Conservation (phyloP, 2,113 vertebrate genomes). For the Propithecus coquereli region DNA sequence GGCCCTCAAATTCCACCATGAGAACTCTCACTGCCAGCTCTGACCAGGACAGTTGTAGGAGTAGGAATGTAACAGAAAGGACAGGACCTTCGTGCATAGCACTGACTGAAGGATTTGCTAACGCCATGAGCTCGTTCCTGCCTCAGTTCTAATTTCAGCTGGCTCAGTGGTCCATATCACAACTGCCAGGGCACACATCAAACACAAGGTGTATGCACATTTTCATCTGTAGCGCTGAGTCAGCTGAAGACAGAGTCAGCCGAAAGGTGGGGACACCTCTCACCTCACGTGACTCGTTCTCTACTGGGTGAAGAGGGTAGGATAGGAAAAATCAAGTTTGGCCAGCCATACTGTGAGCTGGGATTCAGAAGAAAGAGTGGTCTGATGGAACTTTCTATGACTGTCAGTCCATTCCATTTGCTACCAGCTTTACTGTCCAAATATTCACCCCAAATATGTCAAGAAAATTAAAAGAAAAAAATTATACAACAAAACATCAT, state of each 20-base stretch:
- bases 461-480: conserved; percentile 68
- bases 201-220: neutral
- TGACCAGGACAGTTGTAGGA: neutral
- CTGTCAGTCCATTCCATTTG: neutral
- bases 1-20: neutral
- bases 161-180: neutral
- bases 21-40: neutral
- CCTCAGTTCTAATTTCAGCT: neutral
- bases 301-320: neutral
- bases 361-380: neutral
- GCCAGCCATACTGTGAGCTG: neutral
- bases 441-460: conserved; percentile 18
- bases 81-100: neutral
- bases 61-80: neutral
- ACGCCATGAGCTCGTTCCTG: neutral
- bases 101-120: neutral
- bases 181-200: neutral
- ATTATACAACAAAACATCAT: conserved; percentile 55
- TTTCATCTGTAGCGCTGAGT: neutral
- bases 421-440: neutral
- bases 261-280: neutral
- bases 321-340: neutral
- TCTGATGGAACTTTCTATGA: neutral
- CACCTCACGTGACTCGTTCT: neutral
- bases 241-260: neutral